Conservation (phyloP, 2,113 vertebrate species). For the Globicephala melas region DNA sequence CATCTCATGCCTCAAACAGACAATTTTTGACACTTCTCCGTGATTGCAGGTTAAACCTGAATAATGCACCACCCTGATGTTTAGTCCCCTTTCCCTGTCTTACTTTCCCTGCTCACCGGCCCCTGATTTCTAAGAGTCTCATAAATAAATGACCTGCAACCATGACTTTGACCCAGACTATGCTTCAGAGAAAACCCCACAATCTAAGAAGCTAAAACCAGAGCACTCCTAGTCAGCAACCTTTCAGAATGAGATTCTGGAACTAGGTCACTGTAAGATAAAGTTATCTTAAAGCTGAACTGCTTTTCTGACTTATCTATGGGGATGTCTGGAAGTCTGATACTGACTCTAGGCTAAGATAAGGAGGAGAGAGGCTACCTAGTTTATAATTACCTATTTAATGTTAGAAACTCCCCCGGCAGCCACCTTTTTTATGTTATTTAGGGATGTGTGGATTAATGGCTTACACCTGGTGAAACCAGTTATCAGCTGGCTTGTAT, state of each 20-base stretch:
- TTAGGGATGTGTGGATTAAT: background rate
- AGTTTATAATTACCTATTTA: background rate
- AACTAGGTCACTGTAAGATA: background rate
- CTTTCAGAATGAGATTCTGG: background rate
- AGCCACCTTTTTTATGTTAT: background rate
- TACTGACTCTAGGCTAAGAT: background rate
- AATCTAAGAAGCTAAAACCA: background rate
- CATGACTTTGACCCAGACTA: background rate
- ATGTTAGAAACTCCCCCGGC: background rate
- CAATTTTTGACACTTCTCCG: background rate
- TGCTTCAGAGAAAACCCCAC: background rate
- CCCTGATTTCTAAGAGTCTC: background rate
- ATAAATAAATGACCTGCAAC: background rate
- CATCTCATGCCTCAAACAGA: background rate
- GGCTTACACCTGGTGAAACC: background rate
- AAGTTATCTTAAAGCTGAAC: background rate
- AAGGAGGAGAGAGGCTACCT: background rate
- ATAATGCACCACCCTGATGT: rapidly evolving
- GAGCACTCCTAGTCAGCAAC: background rate
- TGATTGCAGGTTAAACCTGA: background rate
- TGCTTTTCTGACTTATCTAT: background rate
- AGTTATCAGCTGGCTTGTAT: background rate
- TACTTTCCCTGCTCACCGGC: background rate
- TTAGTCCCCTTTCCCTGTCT: background rate
- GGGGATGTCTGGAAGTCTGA: background rate